Base-by-base conservation (phyloP, 2,797 vertebrate species). In the Sebastes trivittatus region DNA sequence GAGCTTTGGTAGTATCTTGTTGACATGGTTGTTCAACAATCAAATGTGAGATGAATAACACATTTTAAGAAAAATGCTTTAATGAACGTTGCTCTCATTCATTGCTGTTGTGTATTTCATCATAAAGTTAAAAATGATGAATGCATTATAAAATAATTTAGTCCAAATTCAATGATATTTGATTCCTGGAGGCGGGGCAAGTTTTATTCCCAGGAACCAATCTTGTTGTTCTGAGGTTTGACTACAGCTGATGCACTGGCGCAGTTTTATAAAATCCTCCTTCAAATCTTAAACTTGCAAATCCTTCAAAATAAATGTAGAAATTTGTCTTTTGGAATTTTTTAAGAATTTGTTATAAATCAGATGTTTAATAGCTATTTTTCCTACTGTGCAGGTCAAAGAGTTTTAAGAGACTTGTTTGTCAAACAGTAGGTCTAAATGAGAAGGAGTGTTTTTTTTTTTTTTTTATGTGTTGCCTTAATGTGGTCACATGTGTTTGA, bases 401-500 rank as follows among this genome's bases (percentile, higher is more conserved):
- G 4, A 56, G 16, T 10, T 62, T 64, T 11, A 63, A 68, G 60
- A 77, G 36, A 73, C 68, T 78, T 77, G 70, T 85, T 86, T 85
- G 73, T 79, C 22, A 65, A 80, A 73, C 64, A 73, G 29, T 49
- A 27, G 32, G 55, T 70, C 82, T 69, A 86, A 89, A 90, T 86
- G 11, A 83, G 68, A 84, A 22, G 65, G 71, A 56, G 36, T 8
- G 4, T 32, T 63, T 16, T 42, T 42, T 42, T 42, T 1, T 86
- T 88, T 72, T 87, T 89, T 92, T 91, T 69, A 78, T 91, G 85
- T 81, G 83, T 61, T 71, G 80, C 85, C 83, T 95, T 94, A 67
- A 95, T 95, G 94, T 94, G 95, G 94, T 93, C 75, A 79, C 86
- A 81, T 81, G 83, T 87, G 77, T 82, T 82, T 81, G 68, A 83